phyloP scores from a whole-genome alignment of 2,113 vertebrate genomes.

The Stercorarius parasiticus region DNA sequence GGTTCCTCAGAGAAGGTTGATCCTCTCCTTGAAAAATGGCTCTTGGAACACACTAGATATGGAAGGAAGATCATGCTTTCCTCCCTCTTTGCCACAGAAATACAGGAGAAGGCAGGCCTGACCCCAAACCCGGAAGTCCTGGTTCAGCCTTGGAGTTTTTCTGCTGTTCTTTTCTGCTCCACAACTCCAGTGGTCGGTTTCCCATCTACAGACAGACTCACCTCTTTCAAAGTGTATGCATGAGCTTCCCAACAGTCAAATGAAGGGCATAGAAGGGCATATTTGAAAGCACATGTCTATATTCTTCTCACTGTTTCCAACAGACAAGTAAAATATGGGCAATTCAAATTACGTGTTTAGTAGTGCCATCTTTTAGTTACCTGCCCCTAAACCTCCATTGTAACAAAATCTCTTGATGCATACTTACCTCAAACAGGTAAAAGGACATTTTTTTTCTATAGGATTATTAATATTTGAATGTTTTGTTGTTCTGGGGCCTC shows the following conservation, averaged over 20 bases:
- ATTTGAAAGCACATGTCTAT: neutral
- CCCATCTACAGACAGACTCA: neutral
- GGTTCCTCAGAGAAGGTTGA: neutral
- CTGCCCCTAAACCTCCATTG: neutral
- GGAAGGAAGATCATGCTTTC: neutral
- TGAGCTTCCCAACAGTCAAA: neutral
- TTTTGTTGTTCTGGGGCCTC: neutral
- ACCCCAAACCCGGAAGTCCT: neutral
- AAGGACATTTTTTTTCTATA: neutral
- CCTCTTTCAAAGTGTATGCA: neutral
- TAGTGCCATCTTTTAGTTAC: neutral
- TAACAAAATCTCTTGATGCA: neutral
- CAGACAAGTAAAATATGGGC: neutral
- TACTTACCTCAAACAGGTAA: neutral
- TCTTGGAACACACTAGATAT: neutral
- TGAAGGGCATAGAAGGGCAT: neutral
- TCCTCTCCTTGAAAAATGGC: neutral
- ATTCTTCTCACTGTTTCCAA: neutral
- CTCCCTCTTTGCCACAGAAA: neutral
- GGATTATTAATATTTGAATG: neutral
- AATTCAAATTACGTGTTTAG: neutral
- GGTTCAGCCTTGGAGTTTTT: neutral
- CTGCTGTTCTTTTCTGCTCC: neutral
- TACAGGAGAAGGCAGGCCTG: neutral
- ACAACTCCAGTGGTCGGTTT: neutral